Percentiles rank a stretch among this genome's conserved stretches.
Conservation (phyloP, 2,888 invertebrate genomes). For the Baronia brevicornis region DNA sequence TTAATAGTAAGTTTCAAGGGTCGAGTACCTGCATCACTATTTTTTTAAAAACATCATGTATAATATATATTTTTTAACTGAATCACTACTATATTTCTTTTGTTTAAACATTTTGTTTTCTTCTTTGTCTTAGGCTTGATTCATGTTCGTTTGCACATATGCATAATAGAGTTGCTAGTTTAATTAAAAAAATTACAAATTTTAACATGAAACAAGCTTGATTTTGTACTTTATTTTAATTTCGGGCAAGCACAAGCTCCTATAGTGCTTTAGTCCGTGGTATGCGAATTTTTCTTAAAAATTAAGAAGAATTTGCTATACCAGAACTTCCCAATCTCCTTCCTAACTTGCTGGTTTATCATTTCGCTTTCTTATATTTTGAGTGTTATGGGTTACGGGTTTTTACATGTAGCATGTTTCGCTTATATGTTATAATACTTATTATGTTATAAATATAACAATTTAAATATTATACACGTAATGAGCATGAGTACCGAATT, state of each 20-base stretch:
- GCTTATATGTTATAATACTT: neutral
- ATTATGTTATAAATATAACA: too few species aligned
- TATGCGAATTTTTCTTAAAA: constrained; percentile 25
- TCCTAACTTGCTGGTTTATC: constrained; percentile 1
- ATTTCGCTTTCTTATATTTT: constrained; percentile 8
- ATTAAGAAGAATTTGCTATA: constrained; percentile 9
- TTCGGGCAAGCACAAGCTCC: constrained; percentile 22
- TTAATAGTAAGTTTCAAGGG: neutral
- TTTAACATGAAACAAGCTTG: neutral
- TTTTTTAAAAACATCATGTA: neutral
- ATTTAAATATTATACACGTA: too few species aligned
- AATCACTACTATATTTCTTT: neutral
- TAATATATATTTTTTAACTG: neutral
- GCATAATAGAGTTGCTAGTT: neutral
- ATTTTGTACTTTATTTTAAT: constrained; percentile 10
- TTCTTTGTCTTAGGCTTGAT: neutral
- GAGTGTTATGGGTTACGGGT: constrained; percentile 2
- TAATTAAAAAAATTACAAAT: too few species aligned
- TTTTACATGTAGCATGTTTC: neutral
- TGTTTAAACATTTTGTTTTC: constrained; percentile 3
- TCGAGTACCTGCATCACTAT: neutral
- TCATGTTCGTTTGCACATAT: constrained; percentile 1
- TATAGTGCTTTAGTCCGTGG: constrained; percentile 23
- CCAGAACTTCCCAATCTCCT: constrained; percentile 7
- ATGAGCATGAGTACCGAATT: constrained; percentile 1